Evolutionary conservation across 2,797 vertebrate genomes (phyloP).

Genomic region (Rallus crepitans): DNA sequence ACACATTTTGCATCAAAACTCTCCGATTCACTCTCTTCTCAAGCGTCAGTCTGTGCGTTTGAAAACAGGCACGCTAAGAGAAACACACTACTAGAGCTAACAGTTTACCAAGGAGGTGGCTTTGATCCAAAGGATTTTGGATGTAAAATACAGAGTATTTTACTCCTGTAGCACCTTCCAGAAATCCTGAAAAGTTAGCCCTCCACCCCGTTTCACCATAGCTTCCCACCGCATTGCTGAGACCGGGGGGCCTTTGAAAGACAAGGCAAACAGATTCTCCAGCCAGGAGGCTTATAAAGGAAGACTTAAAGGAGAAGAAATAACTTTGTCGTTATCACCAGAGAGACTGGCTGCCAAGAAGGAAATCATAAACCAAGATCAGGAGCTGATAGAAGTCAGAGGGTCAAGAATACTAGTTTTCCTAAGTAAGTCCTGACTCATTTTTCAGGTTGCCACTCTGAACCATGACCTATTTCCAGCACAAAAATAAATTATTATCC

Average conservation of each 20-base stretch:
- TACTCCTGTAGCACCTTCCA: not conserved
- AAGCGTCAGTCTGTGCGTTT: not conserved
- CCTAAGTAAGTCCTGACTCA: not conserved
- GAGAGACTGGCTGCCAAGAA: not conserved
- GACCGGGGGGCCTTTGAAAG: not conserved
- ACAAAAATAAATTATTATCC: not conserved
- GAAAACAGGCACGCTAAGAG: not conserved
- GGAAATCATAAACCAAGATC: not conserved
- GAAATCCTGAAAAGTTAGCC: not conserved
- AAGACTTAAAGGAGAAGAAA: not conserved
- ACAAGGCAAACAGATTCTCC: not conserved
- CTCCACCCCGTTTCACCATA: not conserved
- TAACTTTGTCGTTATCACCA: not conserved
- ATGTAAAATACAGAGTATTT: not conserved
- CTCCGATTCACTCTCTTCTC: not conserved
- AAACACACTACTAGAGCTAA: not conserved
- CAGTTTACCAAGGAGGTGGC: not conserved
- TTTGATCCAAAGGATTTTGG: not conserved
- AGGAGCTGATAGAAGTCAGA: not conserved
- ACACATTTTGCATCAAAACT: not conserved
- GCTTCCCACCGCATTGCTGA: not conserved
- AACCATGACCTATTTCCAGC: conserved; percentile 20
- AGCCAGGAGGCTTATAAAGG: not conserved
- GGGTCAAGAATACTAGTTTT: not conserved
- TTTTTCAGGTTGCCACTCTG: conserved; percentile 17